These are phyloP conservation scores for Carassius auratus DNA, from an alignment of 2,113 vertebrate genomes.

Conservation along the genomic window DNA sequence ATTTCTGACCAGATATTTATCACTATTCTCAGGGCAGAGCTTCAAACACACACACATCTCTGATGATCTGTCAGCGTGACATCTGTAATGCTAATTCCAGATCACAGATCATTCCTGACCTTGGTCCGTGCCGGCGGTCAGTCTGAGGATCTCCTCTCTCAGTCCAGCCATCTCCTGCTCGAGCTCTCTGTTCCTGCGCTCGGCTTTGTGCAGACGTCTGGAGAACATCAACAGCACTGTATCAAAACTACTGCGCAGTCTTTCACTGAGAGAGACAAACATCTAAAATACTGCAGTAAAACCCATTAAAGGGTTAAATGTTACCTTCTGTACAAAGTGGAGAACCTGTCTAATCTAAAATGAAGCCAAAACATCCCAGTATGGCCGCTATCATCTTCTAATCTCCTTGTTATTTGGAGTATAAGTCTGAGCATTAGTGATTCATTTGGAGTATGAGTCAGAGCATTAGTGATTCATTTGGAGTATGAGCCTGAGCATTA, in stretches of 20 bases:
- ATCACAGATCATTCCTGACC: constrained; percentile 59
- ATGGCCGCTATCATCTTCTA: no score
- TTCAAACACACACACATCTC: constrained; percentile 5
- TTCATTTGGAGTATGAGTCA: no score
- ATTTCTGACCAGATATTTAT: constrained; percentile 66
- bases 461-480: no score
- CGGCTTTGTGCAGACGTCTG: constrained; percentile 73
- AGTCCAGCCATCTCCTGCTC: constrained; percentile 66
- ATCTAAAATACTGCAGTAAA: neutral
- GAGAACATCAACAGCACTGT: constrained; percentile 52
- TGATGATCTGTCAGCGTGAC: neutral
- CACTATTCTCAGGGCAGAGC: constrained; percentile 53
- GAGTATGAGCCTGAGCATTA: no score
- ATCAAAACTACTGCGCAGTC: neutral
- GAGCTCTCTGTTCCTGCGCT: constrained; percentile 65
- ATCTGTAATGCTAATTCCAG: neutral
- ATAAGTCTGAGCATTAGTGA: no score
- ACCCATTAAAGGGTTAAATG: no score
- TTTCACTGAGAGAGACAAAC: neutral
- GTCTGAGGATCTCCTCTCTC: constrained; percentile 60
- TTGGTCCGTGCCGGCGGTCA: constrained; percentile 58
- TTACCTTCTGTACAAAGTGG: no score
- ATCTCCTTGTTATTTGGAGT: no score
- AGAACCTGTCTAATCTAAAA: no score
- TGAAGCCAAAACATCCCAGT: no score